A percentile compares a stretch with the other conserved stretches of the same genome.
phyloP scores from a whole-genome alignment of 2,797 vertebrate genomes.

The Rhinella marina region DNA sequence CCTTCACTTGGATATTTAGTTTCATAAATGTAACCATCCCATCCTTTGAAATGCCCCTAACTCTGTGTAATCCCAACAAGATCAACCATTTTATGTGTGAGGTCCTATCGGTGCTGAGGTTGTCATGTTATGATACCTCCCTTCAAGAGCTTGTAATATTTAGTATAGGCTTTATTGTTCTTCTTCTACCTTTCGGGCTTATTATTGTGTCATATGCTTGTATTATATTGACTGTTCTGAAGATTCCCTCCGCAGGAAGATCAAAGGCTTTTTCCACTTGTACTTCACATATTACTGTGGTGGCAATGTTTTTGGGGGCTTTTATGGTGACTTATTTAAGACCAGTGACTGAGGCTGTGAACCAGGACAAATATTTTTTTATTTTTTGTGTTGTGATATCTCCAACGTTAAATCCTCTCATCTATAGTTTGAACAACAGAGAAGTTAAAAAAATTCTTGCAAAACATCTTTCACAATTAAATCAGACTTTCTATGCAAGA shows the following conservation, averaged over 20 bases:
- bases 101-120: not conserved
- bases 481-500: too few relatives aligned
- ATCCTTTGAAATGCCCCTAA: not conserved
- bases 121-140: not conserved
- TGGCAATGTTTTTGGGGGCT: not conserved
- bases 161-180: not conserved
- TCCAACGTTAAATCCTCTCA: not conserved
- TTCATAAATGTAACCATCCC: not conserved
- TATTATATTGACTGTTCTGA: not conserved
- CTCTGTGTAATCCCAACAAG: not conserved
- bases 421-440: not conserved
- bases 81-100: not conserved
- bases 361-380: not conserved
- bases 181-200: not conserved
- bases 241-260: not conserved
- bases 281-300: not conserved
- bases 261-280: not conserved
- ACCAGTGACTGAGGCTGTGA: not conserved
- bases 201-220: not conserved
- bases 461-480: not conserved
- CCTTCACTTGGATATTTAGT: conserved; percentile 10
- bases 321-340: not conserved
- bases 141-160: not conserved
- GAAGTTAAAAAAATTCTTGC: not conserved
- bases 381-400: not conserved